Evolutionary conservation across 2,888 invertebrate genomes (phyloP).

Genomic region (Diabrotica balteata): DNA sequence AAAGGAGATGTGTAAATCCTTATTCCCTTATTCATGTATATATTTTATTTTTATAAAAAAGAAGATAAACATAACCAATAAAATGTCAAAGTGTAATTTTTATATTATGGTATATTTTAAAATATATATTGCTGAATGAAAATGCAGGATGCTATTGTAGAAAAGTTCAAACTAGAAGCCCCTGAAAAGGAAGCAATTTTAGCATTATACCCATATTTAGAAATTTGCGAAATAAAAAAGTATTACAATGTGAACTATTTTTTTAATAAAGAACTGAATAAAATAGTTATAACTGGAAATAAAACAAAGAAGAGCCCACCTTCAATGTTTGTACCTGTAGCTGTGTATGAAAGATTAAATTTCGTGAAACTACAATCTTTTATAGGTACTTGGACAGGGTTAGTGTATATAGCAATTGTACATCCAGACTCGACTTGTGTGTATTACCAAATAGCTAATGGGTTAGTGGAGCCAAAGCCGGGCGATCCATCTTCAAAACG

Average conservation of each 20-base stretch:
- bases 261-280: conserved; percentile 55
- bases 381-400: conserved; percentile 16
- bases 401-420: conserved; percentile 56
- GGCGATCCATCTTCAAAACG: conserved; percentile 44
- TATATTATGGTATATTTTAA: too few species aligned
- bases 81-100: too few species aligned
- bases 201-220: conserved; percentile 64
- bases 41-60: too few species aligned
- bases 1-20: too few species aligned
- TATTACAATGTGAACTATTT: conserved; percentile 62
- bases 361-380: conserved; percentile 55
- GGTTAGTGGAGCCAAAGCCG: conserved; percentile 45
- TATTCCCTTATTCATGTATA: too few species aligned
- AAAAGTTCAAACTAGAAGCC: too few species aligned
- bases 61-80: too few species aligned
- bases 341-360: conserved; percentile 55
- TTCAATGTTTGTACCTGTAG: conserved; percentile 60
- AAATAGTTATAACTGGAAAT: conserved; percentile 60
- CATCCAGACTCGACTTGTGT: conserved; percentile 61
- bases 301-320: conserved; percentile 51
- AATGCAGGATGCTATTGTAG: too few species aligned
- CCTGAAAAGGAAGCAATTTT: conserved; percentile 53
- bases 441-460: conserved; percentile 60
- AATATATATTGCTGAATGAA: too few species aligned
- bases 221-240: conserved; percentile 63